Percentiles rank a stretch among this genome's conserved stretches.
Conservation (phyloP, 1,140 invertebrate genomes). For the Harpegnathos saltator region DNA sequence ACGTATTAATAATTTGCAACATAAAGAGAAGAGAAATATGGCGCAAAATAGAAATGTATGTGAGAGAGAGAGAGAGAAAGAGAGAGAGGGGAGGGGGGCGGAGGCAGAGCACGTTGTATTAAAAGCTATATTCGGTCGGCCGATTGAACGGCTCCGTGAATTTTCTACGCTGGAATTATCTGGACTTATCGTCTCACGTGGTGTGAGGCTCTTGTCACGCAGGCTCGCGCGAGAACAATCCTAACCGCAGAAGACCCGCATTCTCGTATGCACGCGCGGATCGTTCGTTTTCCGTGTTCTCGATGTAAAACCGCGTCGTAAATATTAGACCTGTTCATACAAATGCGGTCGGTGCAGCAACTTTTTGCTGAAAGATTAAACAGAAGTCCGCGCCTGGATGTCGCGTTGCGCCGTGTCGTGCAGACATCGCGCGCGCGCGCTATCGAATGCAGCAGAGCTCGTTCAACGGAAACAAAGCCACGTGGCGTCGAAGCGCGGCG, state of each 20-base stretch:
- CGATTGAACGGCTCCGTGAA: constrained; percentile 4
- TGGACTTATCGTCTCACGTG: background rate
- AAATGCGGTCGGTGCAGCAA: constrained; percentile 19
- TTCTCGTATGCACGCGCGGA: no score
- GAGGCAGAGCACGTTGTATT: no score
- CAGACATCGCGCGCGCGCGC: background rate
- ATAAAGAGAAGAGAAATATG: no score
- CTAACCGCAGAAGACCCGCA: no score
- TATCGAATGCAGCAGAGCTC: constrained; percentile 26
- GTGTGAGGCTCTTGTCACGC: background rate
- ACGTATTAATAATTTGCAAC: no score
- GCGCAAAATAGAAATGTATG: no score
- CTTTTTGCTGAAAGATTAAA: constrained; percentile 56
- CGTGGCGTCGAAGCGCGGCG: constrained; percentile 43
- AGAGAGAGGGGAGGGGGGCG: no score
- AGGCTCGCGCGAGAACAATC: background rate
- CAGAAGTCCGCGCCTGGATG: constrained; percentile 25
- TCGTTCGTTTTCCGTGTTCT: background rate
- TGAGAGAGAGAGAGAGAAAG: no score
- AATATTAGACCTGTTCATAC: constrained; percentile 26
- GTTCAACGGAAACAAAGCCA: constrained; percentile 60
- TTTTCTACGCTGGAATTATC: constrained; percentile 9
- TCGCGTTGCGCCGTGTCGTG: background rate
- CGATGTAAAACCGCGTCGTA: constrained; percentile 8
- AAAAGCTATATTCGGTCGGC: constrained; percentile 16